These are phyloP conservation scores for Ganaspis sp. DNA, from an alignment of 1,140 invertebrate species.

Conservation along the genomic window DNA sequence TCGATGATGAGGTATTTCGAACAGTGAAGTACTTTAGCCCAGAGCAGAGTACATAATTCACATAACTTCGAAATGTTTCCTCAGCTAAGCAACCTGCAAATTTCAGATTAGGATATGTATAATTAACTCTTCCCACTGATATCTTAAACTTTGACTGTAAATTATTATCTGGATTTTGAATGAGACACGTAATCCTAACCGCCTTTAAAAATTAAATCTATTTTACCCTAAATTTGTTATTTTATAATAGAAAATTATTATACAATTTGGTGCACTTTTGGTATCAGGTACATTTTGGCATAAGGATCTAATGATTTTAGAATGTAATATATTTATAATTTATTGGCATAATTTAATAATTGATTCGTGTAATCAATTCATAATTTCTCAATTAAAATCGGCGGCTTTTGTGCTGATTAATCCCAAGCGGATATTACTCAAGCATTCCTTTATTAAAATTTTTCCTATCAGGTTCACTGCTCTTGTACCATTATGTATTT, in stretches of 20 bases:
- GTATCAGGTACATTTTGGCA: too few species aligned
- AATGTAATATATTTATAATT: too few species aligned
- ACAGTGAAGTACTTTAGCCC: constrained; percentile 22
- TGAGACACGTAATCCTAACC: too few species aligned
- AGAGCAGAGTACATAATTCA: constrained; percentile 17
- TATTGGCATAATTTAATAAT: too few species aligned
- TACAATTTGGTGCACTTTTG: too few species aligned
- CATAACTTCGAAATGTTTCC: constrained; percentile 17
- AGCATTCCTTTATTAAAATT: neutral
- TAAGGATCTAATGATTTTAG: too few species aligned
- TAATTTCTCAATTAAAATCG: too few species aligned
- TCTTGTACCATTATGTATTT: constrained; percentile 57
- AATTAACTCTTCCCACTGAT: constrained; percentile 3
- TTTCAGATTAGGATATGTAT: neutral
- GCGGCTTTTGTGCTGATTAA: neutral
- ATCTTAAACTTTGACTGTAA: neutral
- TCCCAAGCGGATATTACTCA: neutral
- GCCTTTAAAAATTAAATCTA: too few species aligned
- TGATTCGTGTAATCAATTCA: too few species aligned
- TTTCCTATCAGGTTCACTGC: constrained; percentile 54
- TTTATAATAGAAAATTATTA: too few species aligned
- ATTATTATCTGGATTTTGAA: too few species aligned
- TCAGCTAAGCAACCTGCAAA: constrained; percentile 1
- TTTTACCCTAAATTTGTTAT: too few species aligned
- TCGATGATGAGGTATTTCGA: constrained; percentile 27